phyloP scores from a whole-genome alignment of 2,888 invertebrate species.

The Latrodectus hesperus region DNA sequence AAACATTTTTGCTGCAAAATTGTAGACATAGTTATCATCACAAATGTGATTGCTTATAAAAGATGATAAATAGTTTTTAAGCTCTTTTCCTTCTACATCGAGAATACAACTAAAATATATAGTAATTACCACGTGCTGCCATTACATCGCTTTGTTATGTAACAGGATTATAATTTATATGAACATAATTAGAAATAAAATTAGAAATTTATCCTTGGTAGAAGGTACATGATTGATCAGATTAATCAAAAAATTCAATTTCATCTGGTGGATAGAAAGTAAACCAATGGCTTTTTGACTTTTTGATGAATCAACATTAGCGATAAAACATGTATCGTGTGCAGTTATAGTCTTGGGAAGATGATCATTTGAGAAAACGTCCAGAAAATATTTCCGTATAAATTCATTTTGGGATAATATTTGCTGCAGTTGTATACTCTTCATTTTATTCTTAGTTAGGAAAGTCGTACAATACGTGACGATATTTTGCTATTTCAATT shows the following conservation, averaged over 20 bases:
- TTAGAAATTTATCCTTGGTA: conserved; percentile 8
- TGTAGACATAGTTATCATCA: neutral
- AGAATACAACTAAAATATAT: conserved; percentile 8
- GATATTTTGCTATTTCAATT: conserved; percentile 70
- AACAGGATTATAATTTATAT: conserved; percentile 14
- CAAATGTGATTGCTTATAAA: neutral
- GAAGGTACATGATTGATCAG: conserved; percentile 17
- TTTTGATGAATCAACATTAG: conserved; percentile 17
- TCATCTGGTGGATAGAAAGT: conserved; percentile 25
- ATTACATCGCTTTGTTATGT: neutral
- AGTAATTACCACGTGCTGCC: conserved; percentile 5
- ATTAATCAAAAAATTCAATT: conserved; percentile 51
- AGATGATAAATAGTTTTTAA: neutral
- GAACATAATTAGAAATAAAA: neutral
- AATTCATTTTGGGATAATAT: neutral
- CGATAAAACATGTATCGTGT: neutral
- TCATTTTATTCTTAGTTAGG: conserved; percentile 26
- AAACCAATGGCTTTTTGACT: conserved; percentile 50
- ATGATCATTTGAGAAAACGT: conserved; percentile 14
- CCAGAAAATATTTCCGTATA: conserved; percentile 3
- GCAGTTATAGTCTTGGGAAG: neutral
- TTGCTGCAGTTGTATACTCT: neutral
- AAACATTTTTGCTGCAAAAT: conserved; percentile 16
- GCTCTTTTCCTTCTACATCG: conserved; percentile 5
- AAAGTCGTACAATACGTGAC: conserved; percentile 12